Conservation (phyloP, 2,888 invertebrate species). For the Drosophila algonquin region DNA sequence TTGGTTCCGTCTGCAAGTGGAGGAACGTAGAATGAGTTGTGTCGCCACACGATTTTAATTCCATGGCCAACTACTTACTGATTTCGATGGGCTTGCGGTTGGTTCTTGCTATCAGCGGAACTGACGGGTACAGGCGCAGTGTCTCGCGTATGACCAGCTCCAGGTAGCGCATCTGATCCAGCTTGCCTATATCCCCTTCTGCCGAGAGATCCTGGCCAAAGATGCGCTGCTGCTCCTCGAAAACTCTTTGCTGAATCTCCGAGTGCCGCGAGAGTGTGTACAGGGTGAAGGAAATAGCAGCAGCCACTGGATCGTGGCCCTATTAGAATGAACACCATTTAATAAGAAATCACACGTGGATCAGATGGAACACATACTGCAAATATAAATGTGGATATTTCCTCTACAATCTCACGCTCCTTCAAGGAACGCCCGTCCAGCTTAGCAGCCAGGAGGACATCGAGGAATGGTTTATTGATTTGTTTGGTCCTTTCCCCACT, state of each 20-base stretch:
- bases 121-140: conserved; percentile 73
- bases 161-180: conserved; percentile 74
- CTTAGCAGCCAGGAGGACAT: conserved; percentile 72
- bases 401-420: conserved; percentile 75
- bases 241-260: conserved; percentile 85
- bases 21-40: background rate
- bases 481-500: background rate
- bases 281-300: conserved; percentile 85
- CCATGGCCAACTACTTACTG: conserved; percentile 58
- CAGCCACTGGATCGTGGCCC: conserved; percentile 86
- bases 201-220: conserved; percentile 80
- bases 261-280: conserved; percentile 85
- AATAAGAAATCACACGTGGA: background rate
- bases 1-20: conserved; percentile 75
- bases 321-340: conserved; percentile 53
- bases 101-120: conserved; percentile 78
- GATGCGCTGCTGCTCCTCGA: conserved; percentile 84
- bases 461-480: conserved; percentile 69
- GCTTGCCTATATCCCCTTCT: conserved; percentile 32
- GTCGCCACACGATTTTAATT: background rate
- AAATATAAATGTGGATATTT: conserved; percentile 81
- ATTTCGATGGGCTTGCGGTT: conserved; percentile 77
- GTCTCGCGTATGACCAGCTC: conserved; percentile 78
- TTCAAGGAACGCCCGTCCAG: conserved; percentile 71
- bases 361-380: conserved; percentile 57